Conservation (phyloP, 2,888 invertebrate genomes). For the Schizaphis graminum region DNA sequence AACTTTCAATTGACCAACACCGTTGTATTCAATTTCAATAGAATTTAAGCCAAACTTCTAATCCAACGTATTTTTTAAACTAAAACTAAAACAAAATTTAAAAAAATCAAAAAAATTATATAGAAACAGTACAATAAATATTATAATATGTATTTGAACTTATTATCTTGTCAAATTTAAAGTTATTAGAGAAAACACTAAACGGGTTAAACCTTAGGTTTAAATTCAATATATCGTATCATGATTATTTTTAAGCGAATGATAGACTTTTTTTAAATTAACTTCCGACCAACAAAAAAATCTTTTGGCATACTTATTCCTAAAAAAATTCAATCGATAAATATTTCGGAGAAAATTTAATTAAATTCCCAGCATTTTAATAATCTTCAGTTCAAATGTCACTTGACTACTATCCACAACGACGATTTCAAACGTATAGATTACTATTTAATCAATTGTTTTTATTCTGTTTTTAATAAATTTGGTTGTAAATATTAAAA, state of each 20-base stretch:
- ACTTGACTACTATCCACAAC: neutral
- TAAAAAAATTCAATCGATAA: neutral
- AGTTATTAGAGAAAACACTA: neutral
- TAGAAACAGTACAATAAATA: neutral
- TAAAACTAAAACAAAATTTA: neutral
- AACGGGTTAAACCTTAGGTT: too few species aligned
- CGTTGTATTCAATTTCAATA: neutral
- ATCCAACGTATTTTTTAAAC: neutral
- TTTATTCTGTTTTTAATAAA: neutral
- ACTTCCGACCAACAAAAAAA: neutral
- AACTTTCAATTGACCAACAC: conserved; percentile 34
- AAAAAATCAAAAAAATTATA: neutral
- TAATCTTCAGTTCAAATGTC: neutral
- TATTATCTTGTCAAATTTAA: neutral
- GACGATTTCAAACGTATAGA: neutral
- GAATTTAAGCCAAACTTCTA: neutral
- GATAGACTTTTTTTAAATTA: neutral
- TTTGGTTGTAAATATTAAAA: neutral
- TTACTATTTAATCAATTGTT: neutral
- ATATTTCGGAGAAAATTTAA: neutral
- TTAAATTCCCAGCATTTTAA: neutral
- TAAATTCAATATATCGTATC: neutral
- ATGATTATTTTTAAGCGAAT: neutral
- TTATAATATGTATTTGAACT: neutral
- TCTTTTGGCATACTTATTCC: neutral